Evolutionary conservation across 2,113 vertebrate genomes (phyloP).

Genomic region (Ciconia stormi): DNA sequence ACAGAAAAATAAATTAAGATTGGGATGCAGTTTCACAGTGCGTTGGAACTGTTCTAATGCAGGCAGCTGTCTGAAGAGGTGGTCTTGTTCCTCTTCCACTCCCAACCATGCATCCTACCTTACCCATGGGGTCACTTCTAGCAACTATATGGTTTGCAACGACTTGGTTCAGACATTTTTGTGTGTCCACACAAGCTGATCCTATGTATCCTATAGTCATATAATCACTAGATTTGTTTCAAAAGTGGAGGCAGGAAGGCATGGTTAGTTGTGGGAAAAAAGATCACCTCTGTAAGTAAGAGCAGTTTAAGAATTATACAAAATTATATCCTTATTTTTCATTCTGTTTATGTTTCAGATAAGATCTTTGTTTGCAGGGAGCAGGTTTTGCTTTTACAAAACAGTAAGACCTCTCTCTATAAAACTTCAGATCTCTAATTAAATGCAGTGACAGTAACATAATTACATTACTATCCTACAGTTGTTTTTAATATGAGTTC

Average conservation of each 20-base stretch:
- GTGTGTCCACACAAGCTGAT: neutral
- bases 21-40: neutral
- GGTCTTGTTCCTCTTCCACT: neutral
- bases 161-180: neutral
- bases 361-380: neutral
- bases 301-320: neutral
- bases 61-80: neutral
- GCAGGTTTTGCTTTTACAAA: neutral
- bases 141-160: neutral
- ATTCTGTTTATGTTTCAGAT: neutral
- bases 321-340: neutral
- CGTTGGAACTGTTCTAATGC: neutral
- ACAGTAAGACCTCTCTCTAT: neutral
- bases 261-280: neutral
- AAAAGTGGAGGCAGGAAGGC: neutral
- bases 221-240: neutral
- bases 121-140: neutral
- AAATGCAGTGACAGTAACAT: neutral
- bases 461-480: neutral
- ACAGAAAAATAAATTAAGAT: neutral
- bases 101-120: neutral
- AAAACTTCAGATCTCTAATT: neutral
- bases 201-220: neutral
- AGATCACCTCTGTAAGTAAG: neutral
- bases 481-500: neutral